Conservation (phyloP, 1,140 invertebrate species). For the Babylonia areolata region DNA sequence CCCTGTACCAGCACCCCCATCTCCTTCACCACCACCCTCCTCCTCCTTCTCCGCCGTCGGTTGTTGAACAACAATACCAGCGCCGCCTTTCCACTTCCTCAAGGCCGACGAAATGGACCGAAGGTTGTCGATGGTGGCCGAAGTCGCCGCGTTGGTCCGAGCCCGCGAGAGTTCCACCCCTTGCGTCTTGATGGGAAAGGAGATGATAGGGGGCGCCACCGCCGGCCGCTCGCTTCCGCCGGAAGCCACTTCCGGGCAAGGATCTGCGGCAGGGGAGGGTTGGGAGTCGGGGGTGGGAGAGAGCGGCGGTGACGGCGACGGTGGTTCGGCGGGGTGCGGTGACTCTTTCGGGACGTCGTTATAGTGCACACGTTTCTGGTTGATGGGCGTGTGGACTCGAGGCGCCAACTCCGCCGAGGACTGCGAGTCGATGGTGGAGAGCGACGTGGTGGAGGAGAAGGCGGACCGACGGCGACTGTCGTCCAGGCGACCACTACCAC, state of each 20-base stretch:
- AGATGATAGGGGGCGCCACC: slow-evolving; percentile 23
- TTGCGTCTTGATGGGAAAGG: slow-evolving; percentile 16
- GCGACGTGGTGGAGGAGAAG: slow-evolving; percentile 20
- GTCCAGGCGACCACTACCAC: background rate
- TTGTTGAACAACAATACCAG: too few relatives aligned
- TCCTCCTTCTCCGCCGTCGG: too few relatives aligned
- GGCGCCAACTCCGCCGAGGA: slow-evolving; percentile 21
- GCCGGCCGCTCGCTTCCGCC: too few relatives aligned
- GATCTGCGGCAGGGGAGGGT: too few relatives aligned
- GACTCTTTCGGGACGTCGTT: background rate
- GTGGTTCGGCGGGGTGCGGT: background rate
- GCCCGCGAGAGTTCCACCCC: slow-evolving; percentile 22
- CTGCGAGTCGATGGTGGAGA: slow-evolving; percentile 10
- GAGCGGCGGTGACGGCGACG: background rate
- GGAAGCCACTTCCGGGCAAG: too few relatives aligned
- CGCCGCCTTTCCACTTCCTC: background rate
- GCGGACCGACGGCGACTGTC: background rate
- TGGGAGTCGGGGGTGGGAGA: too few relatives aligned
- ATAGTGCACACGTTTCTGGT: slow-evolving; percentile 12
- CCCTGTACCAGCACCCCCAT: too few relatives aligned
- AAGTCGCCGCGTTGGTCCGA: background rate
- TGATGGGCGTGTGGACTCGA: slow-evolving; percentile 15
- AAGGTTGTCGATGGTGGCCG: slow-evolving; percentile 4
- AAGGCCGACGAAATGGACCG: background rate
- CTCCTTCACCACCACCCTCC: too few relatives aligned